Conservation (phyloP, 2,888 invertebrate genomes). For the Caenorhabditis virilis region DNA sequence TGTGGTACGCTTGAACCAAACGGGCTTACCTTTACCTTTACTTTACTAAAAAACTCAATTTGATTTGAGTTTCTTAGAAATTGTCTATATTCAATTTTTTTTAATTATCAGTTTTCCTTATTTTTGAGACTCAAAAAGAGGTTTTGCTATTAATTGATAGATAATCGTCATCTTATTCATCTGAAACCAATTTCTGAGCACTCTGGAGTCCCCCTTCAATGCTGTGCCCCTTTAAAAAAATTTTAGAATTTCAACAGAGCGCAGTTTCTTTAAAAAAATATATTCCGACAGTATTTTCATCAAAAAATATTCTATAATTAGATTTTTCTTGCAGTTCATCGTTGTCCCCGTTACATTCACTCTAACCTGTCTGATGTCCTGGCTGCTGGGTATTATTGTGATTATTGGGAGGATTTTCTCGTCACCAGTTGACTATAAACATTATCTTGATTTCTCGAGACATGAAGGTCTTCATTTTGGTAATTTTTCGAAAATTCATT, state of each 20-base stretch:
- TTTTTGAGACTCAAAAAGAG: neutral
- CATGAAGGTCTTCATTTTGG: constrained; percentile 30
- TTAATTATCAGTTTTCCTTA: neutral
- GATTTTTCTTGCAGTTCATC: constrained; percentile 58
- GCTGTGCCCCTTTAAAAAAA: constrained; percentile 1
- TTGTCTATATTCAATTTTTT: too few species aligned
- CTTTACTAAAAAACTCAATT: neutral
- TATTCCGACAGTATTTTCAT: neutral
- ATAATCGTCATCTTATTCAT: too few species aligned
- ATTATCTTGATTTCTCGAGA: constrained; percentile 36
- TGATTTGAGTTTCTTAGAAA: neutral
- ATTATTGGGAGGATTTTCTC: constrained; percentile 55
- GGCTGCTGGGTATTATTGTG: constrained; percentile 61
- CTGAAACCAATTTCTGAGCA: too few species aligned
- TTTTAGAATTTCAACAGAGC: too few species aligned
- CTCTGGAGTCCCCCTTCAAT: neutral
- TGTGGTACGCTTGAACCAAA: too few species aligned
- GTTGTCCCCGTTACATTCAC: constrained; percentile 62
- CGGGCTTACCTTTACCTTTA: too few species aligned
- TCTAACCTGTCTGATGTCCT: constrained; percentile 58
- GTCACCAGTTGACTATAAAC: constrained; percentile 48
- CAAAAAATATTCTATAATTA: too few species aligned
- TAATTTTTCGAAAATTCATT: neutral
- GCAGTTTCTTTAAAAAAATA: neutral
- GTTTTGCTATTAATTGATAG: too few species aligned